phyloP scores from a whole-genome alignment of 64 coral and sea anemone genomes.

The Hydrozoanthus tunicans region DNA sequence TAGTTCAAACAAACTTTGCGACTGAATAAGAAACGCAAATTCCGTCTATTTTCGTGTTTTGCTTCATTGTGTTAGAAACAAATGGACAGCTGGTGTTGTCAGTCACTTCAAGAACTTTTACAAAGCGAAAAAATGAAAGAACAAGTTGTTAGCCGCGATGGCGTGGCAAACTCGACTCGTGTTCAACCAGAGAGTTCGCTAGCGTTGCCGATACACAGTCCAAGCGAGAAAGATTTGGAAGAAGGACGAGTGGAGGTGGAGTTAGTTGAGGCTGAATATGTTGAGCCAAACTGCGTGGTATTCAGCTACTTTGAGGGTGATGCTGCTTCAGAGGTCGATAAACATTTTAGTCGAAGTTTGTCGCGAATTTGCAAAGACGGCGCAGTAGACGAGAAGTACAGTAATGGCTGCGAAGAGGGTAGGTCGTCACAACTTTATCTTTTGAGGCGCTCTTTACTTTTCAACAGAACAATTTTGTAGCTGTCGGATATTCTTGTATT shows the following conservation, averaged over 20 bases:
- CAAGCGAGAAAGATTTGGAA: conserved; percentile 20
- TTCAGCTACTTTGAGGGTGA: conserved; percentile 62
- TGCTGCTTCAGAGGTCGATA: conserved; percentile 24
- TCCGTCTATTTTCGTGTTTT: conserved; percentile 6
- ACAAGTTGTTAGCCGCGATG: background rate
- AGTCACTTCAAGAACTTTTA: conserved; percentile 26
- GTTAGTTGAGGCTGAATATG: conserved; percentile 36
- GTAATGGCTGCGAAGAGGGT: background rate
- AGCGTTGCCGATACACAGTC: background rate
- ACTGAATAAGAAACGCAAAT: background rate
- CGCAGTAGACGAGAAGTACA: background rate
- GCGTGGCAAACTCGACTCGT: background rate
- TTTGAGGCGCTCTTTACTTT: background rate
- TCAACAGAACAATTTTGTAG: background rate
- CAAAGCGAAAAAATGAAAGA: conserved; percentile 45
- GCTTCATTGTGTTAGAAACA: background rate
- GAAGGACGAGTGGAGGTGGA: conserved; percentile 46
- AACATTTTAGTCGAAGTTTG: conserved; percentile 48
- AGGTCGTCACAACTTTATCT: background rate
- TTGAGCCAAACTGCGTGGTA: conserved; percentile 16
- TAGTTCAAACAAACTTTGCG: background rate
- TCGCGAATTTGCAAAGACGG: background rate
- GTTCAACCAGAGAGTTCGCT: background rate
- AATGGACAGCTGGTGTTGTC: conserved; percentile 52
- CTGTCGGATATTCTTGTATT: no score